These are phyloP conservation scores for Synergus itoensis DNA, from an alignment of 2,888 invertebrate species.

Conservation along the genomic window DNA sequence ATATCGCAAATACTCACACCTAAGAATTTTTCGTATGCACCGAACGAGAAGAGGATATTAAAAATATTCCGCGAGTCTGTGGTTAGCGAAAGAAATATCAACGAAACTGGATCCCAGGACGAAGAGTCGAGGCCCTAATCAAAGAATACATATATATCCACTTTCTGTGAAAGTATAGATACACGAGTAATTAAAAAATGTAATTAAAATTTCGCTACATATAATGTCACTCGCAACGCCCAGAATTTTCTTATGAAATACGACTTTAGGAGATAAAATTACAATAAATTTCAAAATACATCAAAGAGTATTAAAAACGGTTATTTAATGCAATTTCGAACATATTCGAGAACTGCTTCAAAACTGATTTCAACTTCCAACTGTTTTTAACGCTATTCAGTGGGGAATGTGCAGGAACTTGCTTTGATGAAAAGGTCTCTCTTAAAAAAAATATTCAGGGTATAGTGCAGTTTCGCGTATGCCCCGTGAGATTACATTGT, in stretches of 20 bases:
- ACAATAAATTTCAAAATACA: not conserved
- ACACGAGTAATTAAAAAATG: too few species aligned
- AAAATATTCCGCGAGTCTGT: not conserved
- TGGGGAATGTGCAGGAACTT: too few species aligned
- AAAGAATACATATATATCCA: too few species aligned
- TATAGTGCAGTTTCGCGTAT: not conserved
- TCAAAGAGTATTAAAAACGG: too few species aligned
- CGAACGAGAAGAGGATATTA: not conserved
- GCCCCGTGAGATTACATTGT: not conserved
- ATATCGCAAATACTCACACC: not conserved
- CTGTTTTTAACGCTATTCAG: too few species aligned
- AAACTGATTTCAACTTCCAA: not conserved
- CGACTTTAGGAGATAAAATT: not conserved
- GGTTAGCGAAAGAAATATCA: not conserved
- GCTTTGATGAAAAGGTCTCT: too few species aligned
- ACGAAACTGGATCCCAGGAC: not conserved
- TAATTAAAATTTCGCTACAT: too few species aligned
- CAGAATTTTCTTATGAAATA: too few species aligned
- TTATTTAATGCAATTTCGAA: too few species aligned
- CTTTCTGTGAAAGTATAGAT: too few species aligned
- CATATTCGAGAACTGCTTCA: not conserved
- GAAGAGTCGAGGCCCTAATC: too few species aligned
- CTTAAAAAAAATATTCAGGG: not conserved
- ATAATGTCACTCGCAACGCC: too few species aligned
- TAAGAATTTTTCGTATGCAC: not conserved